Evolutionary conservation across 2,888 invertebrate genomes (phyloP), one percentile per base, ranked within the genome.

Genomic region (Lepidocyrtinus sp.): DNA sequence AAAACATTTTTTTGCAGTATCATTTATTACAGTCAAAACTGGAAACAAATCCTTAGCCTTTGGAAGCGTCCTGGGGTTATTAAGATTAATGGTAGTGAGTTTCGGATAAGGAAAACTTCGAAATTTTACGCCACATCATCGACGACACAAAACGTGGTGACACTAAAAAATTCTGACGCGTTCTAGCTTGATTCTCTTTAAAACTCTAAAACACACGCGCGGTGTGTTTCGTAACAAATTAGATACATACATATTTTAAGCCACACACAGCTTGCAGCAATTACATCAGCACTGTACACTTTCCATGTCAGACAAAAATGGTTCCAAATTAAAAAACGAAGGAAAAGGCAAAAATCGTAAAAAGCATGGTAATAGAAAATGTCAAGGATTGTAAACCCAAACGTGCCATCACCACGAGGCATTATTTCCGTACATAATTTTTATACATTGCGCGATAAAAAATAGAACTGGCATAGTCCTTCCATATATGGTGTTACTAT

Each of bases 401-500:
- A 36, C 36, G 15, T 50, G 50, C 50, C 50, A 12, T 50, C 50
- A 50, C 15, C 15, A n/a, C 2, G 2, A 15, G 50, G 2, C 2
- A 59, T 59, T 59, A 5, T 59, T 59, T 19, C 21, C n/a, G 59
- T 59, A 59, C n/a, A 1, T 12, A 59, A 2, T 59, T 59, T 59
- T 9, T 59, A 59, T n/a, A 59, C 21, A 59, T 59, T 59, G 21
- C 21, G n/a, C 21, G 21, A 2, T 2, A 59, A 59, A 59, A 59
- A 59, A 59, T 59, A 12, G 7, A 59, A n/a, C 21, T 59, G 59
- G 22, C 59, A 59, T 19, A 59, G 15, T 50, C 50, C 36, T 55
- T 72, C 69, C 65, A 61, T 46, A 68, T 68, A 59, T 59, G 59
- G 59, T 59, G 59, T 9, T 78, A 26, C 73, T 73, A 78, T 78